Conservation (phyloP, 2,888 invertebrate genomes). For the Tetrapedia diversipes region DNA sequence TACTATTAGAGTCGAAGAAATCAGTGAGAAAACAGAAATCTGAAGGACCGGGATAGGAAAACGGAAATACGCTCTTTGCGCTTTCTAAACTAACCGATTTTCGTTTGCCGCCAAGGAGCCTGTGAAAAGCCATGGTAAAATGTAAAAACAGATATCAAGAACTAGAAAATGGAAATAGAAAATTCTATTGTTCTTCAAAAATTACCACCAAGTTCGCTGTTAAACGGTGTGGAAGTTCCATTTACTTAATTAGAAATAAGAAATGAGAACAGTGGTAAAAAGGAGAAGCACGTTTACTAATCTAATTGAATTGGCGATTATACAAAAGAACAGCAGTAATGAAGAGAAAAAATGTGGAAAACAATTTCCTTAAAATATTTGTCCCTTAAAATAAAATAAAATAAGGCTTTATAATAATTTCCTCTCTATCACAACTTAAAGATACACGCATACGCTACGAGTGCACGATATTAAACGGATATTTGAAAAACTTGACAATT, state of each 20-base stretch:
- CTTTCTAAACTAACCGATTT: conserved; percentile 6
- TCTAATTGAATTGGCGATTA: no score
- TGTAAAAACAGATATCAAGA: neutral
- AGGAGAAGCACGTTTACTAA: no score
- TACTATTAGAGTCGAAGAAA: conserved; percentile 2
- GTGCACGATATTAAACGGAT: neutral
- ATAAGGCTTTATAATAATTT: no score
- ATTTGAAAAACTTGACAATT: neutral
- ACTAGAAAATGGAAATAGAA: neutral
- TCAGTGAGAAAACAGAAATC: conserved; percentile 29
- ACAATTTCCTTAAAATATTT: no score
- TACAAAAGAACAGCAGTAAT: no score
- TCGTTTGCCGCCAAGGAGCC: no score
- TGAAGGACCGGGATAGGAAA: neutral
- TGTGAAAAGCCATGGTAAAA: neutral
- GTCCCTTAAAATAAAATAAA: no score
- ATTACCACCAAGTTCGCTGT: neutral
- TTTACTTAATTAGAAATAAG: no score
- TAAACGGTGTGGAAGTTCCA: neutral
- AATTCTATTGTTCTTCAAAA: no score
- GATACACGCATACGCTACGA: neutral
- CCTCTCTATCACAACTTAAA: neutral
- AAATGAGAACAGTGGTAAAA: no score
- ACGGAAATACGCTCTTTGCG: conserved; percentile 17
- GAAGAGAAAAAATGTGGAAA: no score